A percentile compares a stretch with the other conserved stretches of the same genome.
Evolutionary conservation across 2,888 invertebrate genomes (phyloP).

Genomic region (Pyralis farinalis): DNA sequence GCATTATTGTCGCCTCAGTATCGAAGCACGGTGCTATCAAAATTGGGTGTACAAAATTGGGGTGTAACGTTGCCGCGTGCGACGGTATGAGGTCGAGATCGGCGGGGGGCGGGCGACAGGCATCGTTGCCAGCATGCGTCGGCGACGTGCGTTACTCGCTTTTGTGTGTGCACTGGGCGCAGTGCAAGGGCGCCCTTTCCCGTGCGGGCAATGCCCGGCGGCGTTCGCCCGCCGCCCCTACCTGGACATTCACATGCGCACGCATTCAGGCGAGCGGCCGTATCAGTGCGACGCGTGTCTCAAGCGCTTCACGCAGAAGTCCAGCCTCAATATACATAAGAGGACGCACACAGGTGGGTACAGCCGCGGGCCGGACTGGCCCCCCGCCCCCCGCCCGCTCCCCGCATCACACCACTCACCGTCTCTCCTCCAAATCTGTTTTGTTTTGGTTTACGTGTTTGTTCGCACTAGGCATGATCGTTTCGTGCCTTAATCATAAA

Average conservation of each 20-base stretch:
- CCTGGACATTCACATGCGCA: constrained; percentile 78
- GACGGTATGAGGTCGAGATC: constrained; percentile 33
- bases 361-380: constrained; percentile 70
- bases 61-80: constrained; percentile 29
- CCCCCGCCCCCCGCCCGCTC: constrained; percentile 64
- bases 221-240: constrained; percentile 73
- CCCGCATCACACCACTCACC: constrained; percentile 44
- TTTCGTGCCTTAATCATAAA: constrained; percentile 24
- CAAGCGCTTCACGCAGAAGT: constrained; percentile 91
- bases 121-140: constrained; percentile 43
- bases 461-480: constrained; percentile 18
- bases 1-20: constrained; percentile 49
- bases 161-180: constrained; percentile 80
- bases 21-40: constrained; percentile 38
- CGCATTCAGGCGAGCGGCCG: constrained; percentile 82
- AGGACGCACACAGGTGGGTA: constrained; percentile 86
- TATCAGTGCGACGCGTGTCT: constrained; percentile 87
- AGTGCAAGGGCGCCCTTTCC: constrained; percentile 73
- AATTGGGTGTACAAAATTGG: constrained; percentile 53
- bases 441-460: constrained; percentile 21
- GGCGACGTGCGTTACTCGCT: constrained; percentile 81
- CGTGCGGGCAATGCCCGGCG: constrained; percentile 74
- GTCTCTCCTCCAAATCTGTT: constrained; percentile 48
- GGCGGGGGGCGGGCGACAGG: constrained; percentile 52
- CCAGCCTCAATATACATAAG: constrained; percentile 90